These are phyloP conservation scores for Macrotus californicus DNA, from an alignment of 2,113 vertebrate species.

Conservation along the genomic window DNA sequence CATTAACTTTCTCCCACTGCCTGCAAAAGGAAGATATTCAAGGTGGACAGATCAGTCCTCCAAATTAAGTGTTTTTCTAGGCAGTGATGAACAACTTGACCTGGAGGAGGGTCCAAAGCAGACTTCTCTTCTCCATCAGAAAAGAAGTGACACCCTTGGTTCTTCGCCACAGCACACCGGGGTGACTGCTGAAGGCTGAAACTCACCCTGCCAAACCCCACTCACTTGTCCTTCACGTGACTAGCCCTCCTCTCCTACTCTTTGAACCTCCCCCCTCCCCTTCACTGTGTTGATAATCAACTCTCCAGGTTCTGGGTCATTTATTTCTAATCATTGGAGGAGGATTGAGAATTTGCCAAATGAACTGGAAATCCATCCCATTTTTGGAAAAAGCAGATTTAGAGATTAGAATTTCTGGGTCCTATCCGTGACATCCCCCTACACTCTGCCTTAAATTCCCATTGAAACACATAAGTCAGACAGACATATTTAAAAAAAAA, in stretches of 20 bases:
- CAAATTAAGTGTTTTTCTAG: background rate
- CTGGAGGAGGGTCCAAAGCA: background rate
- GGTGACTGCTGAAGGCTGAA: constrained; percentile 38
- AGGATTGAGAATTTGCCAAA: background rate
- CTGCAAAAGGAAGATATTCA: background rate
- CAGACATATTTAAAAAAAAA: background rate
- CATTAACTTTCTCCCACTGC: background rate
- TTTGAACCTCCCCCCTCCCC: background rate
- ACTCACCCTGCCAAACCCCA: constrained; percentile 52
- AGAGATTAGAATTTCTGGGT: background rate
- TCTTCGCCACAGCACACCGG: constrained; percentile 41
- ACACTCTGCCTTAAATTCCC: background rate
- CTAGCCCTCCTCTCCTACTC: background rate
- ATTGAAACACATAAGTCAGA: background rate
- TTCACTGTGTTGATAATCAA: constrained; percentile 52
- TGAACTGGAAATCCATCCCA: background rate
- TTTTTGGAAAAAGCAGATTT: background rate
- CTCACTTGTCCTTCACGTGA: background rate
- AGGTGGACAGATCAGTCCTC: background rate
- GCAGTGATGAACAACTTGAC: background rate
- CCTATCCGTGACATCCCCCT: background rate
- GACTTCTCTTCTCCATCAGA: background rate
- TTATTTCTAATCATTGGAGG: constrained; percentile 18
- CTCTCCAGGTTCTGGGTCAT: constrained; percentile 58
- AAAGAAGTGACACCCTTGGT: constrained; percentile 45